Conservation (phyloP, 2,113 vertebrate species). For the Saguinus imperator region DNA sequence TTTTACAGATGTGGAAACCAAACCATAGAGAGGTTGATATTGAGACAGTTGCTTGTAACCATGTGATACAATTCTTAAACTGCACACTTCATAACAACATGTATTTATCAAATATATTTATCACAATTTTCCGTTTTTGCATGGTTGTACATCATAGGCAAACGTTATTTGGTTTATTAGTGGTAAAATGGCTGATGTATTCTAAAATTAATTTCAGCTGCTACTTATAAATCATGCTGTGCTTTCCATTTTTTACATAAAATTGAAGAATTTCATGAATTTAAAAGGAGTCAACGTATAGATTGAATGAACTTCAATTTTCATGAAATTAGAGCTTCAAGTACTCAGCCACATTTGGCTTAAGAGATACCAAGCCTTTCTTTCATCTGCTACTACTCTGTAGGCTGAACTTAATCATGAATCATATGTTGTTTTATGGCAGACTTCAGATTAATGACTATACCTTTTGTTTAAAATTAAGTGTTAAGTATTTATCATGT, state of each 20-base stretch:
- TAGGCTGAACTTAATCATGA: neutral
- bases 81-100: neutral
- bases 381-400: neutral
- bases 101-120: neutral
- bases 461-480: slow-evolving; percentile 10
- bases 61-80: neutral
- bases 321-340: neutral
- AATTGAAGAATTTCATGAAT: slow-evolving; percentile 55
- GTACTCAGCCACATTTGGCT: neutral
- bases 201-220: slow-evolving; percentile 60
- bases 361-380: neutral
- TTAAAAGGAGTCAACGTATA: slow-evolving; percentile 31
- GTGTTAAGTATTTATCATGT: neutral
- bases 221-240: slow-evolving; percentile 53
- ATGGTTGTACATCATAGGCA: neutral
- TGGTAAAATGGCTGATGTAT: slow-evolving; percentile 59
- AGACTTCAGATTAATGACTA: neutral
- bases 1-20: neutral
- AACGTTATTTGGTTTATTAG: slow-evolving; percentile 44
- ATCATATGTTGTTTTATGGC: neutral
- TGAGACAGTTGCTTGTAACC: neutral
- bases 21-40: neutral
- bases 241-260: slow-evolving; percentile 53
- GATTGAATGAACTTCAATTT: neutral
- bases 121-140: neutral